Percentiles rank a stretch among this genome's conserved stretches.
Evolutionary conservation across 2,888 invertebrate species (phyloP).

Genomic region (Phyllotreta striolata): DNA sequence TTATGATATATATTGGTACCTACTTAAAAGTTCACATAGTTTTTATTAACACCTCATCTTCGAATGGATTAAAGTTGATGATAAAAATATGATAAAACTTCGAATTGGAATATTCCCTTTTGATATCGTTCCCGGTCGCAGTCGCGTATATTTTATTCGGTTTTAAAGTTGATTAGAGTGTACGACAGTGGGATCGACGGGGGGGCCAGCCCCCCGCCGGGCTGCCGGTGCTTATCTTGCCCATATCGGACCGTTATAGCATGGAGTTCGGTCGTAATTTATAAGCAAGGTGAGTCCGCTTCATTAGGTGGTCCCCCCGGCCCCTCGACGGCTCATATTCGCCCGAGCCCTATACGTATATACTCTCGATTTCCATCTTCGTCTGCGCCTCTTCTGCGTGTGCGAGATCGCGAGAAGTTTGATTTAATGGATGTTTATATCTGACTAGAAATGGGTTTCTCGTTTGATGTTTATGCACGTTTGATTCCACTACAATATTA

Average conservation of each 20-base stretch:
- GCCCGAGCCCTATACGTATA: slow-evolving; percentile 42
- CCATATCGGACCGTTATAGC: slow-evolving; percentile 63
- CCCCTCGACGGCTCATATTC: slow-evolving; percentile 43
- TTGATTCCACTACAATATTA: too few species aligned
- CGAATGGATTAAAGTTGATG: background rate
- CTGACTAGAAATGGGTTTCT: slow-evolving; percentile 13
- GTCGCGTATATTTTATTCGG: slow-evolving; percentile 60
- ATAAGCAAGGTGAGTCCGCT: slow-evolving; percentile 63
- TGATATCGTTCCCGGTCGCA: slow-evolving; percentile 44
- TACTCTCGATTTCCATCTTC: slow-evolving; percentile 38
- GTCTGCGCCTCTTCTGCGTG: slow-evolving; percentile 23
- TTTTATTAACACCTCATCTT: too few species aligned
- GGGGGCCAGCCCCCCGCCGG: slow-evolving; percentile 59
- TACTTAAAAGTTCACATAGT: too few species aligned
- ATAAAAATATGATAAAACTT: background rate
- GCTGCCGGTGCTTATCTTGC: slow-evolving; percentile 62
- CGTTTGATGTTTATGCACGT: too few species aligned
- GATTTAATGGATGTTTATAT: slow-evolving; percentile 31
- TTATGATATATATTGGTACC: too few species aligned
- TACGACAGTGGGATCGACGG: slow-evolving; percentile 58
- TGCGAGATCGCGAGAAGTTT: slow-evolving; percentile 32
- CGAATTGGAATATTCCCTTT: slow-evolving; percentile 1
- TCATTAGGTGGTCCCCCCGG: slow-evolving; percentile 60
- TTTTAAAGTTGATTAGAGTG: slow-evolving; percentile 63
- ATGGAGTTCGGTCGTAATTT: slow-evolving; percentile 62